Conservation (phyloP, 2,888 invertebrate species). For the Macaria liturata region DNA sequence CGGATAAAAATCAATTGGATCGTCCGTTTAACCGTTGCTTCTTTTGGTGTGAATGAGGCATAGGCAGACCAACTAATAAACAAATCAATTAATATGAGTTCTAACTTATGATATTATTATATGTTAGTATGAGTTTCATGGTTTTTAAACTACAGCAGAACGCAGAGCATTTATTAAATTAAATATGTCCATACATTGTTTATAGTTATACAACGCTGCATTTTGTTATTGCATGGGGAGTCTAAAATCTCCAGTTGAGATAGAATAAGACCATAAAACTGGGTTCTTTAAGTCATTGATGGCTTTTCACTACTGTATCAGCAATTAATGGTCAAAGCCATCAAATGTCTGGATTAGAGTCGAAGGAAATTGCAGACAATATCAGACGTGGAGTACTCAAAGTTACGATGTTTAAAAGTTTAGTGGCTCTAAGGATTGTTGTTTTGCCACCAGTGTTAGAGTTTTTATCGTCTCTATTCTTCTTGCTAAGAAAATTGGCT, state of each 20-base stretch:
- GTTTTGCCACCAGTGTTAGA: constrained; percentile 1
- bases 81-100: too few species aligned
- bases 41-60: not conserved
- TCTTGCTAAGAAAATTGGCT: not conserved
- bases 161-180: too few species aligned
- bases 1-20: too few species aligned
- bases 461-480: not conserved
- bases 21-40: too few species aligned
- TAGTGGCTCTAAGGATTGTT: not conserved
- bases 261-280: constrained; percentile 1
- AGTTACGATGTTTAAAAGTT: constrained; percentile 4
- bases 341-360: not conserved
- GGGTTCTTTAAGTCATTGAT: not conserved
- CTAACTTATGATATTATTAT: too few species aligned
- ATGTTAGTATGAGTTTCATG: too few species aligned
- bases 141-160: too few species aligned
- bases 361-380: not conserved
- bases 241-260: not conserved
- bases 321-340: not conserved
- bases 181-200: too few species aligned
- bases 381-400: constrained; percentile 7
- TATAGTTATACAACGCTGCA: too few species aligned
- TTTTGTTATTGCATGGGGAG: too few species aligned
- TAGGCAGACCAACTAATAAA: not conserved
- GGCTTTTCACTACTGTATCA: constrained; percentile 6